Evolutionary conservation across 2,113 vertebrate genomes (phyloP).

Genomic region (Pipa parva): DNA sequence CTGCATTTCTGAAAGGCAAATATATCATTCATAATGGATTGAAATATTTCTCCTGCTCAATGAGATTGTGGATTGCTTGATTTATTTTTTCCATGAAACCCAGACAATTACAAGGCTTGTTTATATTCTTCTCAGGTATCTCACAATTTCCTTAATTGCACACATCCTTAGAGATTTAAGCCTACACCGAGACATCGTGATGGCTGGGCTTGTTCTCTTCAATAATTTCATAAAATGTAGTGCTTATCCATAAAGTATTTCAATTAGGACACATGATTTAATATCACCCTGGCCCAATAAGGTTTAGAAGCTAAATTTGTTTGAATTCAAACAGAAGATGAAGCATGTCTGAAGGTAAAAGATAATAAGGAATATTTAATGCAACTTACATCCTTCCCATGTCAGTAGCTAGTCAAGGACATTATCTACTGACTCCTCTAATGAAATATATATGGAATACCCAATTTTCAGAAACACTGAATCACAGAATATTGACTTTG

Average conservation of each 20-base stretch:
- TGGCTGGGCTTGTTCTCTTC: not conserved
- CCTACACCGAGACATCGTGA: slow-evolving; percentile 4
- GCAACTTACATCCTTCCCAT: not conserved
- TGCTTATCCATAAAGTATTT: slow-evolving; percentile 15
- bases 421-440: not conserved
- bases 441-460: too few relatives aligned
- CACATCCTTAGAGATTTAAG: not conserved
- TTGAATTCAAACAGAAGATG: not conserved
- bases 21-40: too few relatives aligned
- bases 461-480: too few relatives aligned
- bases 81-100: not conserved
- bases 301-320: not conserved
- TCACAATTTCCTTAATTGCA: not conserved
- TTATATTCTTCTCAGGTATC: slow-evolving; percentile 5
- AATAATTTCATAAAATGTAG: slow-evolving; percentile 1
- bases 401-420: slow-evolving; percentile 17
- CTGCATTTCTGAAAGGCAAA: too few relatives aligned
- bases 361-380: slow-evolving; percentile 14
- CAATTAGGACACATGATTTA: slow-evolving; percentile 11
- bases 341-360: not conserved
- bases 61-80: too few relatives aligned
- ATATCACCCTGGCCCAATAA: not conserved
- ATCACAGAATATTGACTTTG: too few relatives aligned
- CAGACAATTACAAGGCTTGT: not conserved
- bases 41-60: too few relatives aligned